Evolutionary conservation across 1,140 invertebrate species (phyloP).

Genomic region (Atta texana): DNA sequence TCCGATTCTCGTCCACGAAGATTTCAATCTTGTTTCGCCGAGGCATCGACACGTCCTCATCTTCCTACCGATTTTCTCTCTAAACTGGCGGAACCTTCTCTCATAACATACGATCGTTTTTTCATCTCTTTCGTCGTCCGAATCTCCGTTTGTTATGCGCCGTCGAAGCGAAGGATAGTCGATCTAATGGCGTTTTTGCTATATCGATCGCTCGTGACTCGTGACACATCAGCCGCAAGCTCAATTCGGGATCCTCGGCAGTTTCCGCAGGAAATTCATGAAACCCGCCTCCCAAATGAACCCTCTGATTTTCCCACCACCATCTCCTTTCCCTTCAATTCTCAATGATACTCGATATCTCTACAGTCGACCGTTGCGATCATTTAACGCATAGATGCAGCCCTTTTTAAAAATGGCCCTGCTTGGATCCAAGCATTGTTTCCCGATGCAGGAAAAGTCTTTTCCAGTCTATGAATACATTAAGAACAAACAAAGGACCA

Average conservation of each 20-base stretch:
- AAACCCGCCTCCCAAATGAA: slow-evolving; percentile 50
- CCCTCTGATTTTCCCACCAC: slow-evolving; percentile 46
- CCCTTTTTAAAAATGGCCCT: not conserved
- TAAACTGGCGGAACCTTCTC: slow-evolving; percentile 54
- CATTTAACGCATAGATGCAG: not conserved
- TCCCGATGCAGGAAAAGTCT: slow-evolving; percentile 72
- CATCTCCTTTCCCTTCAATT: not conserved
- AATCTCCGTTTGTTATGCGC: slow-evolving; percentile 61
- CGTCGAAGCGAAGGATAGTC: slow-evolving; percentile 58
- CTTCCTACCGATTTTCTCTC: slow-evolving; percentile 66
- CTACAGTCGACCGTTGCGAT: not conserved
- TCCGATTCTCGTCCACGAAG: slow-evolving; percentile 78
- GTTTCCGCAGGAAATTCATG: slow-evolving; percentile 76
- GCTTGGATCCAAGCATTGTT: slow-evolving; percentile 25
- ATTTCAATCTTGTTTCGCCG: slow-evolving; percentile 82
- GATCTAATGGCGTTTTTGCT: not conserved
- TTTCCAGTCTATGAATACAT: slow-evolving; percentile 84
- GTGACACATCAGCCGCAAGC: slow-evolving; percentile 51
- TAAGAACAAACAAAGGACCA: slow-evolving; percentile 80
- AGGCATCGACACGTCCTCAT: slow-evolving; percentile 76
- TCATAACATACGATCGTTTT: slow-evolving; percentile 14
- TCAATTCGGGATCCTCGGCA: slow-evolving; percentile 62
- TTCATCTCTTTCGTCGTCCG: slow-evolving; percentile 36
- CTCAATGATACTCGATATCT: slow-evolving; percentile 31
- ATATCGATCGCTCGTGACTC: slow-evolving; percentile 65